Conservation (phyloP, 2,888 invertebrate genomes). For the Auanema freiburgensis region DNA sequence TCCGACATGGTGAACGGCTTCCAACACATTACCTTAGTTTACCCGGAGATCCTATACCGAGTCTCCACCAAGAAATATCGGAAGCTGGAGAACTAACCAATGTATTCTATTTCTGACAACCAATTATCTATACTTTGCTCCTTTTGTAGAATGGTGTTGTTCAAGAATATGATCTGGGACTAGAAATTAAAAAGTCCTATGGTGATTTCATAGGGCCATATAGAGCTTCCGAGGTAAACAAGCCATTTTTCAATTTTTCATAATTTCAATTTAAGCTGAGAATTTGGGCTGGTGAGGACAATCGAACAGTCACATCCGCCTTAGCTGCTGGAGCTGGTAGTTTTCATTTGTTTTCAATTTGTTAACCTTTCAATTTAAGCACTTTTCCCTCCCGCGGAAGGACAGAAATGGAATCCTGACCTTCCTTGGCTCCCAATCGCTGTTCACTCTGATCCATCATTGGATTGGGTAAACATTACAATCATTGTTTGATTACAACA, state of each 20-base stretch:
- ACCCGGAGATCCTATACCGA: conserved; percentile 24
- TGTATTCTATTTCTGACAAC: conserved; percentile 15
- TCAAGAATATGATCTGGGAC: conserved; percentile 77
- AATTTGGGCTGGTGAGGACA: conserved; percentile 79
- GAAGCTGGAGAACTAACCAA: conserved; percentile 49
- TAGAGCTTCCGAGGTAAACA: conserved; percentile 65
- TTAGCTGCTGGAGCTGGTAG: conserved; percentile 64
- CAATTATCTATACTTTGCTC: conserved; percentile 7
- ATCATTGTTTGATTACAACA: neutral
- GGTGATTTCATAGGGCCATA: conserved; percentile 72
- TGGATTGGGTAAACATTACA: conserved; percentile 40
- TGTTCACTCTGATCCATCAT: conserved; percentile 72
- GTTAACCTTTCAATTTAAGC: conserved; percentile 23
- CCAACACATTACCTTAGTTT: conserved; percentile 45
- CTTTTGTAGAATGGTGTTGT: conserved; percentile 74
- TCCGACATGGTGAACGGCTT: conserved; percentile 53
- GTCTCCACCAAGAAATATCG: conserved; percentile 29
- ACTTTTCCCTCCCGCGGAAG: conserved; percentile 66
- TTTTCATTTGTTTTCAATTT: neutral
- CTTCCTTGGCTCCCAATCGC: conserved; percentile 84
- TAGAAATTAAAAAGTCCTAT: conserved; percentile 77
- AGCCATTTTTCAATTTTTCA: neutral
- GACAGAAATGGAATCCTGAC: conserved; percentile 64
- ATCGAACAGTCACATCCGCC: conserved; percentile 75
- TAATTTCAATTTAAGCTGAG: conserved; percentile 68